Evolutionary conservation across 2,797 vertebrate genomes (phyloP), one percentile per base, ranked within the genome.

Genomic region (Enteromius treurensis): DNA sequence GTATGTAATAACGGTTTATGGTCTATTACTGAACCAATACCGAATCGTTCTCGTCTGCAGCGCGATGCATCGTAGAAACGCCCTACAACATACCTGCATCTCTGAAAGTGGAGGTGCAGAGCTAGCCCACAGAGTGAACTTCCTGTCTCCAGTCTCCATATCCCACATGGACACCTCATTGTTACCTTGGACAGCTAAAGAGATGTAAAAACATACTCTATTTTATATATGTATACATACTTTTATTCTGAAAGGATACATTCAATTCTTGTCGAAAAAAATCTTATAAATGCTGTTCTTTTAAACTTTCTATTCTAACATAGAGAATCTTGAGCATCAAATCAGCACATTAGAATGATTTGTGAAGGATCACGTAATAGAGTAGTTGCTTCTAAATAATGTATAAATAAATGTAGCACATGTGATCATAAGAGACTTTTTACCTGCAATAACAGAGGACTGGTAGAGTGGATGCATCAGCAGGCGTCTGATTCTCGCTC

Each of bases 141-240:
- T 96, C 26, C 98, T 91, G 87, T 99, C 98, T 0, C 98, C 98
- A 0, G 98, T 99, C 92, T 99, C 98, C 97, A 99, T 98, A 95
- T 99, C 97, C 98, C 98, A 99, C 96, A 99, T 98, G 21, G 98
- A 99, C 64, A 99, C 98, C 88, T 99, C 98, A 19, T 99, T 99
- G 85, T 99, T 99, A 68, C 98, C 97, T 93, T 99, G 98, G 70
- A 97, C 97, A 86, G 98, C 98, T 99, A 49, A 10, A 85, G 78
- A 92, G 78, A 86, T 0, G 71, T 19, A 45, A 11, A 70, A 47
- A 47, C 21, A 11, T 8, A 14, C 47, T 47, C 3, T 53, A 73
- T 73, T 10, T 29, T 29, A 29, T 21, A 49, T 32, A 71, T 45
- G 45, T 47, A 67, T 11, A 13, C 8, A 65, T 23, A 69, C 5